Base-by-base conservation (phyloP, 2,797 vertebrate species). In the Cryptoprocta ferox region DNA sequence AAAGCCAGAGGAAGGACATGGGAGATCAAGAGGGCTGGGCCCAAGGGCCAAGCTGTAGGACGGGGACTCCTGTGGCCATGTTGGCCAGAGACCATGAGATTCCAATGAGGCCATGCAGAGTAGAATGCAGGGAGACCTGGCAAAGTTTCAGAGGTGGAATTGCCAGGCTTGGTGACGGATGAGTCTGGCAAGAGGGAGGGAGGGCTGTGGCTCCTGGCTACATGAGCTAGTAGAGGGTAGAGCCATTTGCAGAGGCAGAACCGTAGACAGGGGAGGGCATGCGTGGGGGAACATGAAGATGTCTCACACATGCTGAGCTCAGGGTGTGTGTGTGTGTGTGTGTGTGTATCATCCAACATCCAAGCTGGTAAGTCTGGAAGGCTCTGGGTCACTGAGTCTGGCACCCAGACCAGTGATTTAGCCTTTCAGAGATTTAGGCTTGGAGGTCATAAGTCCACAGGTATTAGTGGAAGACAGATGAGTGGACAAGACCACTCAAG, bases 11-110 rank as follows among this genome's bases (percentile, higher is more conserved):
- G 75, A 86, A 48, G 56, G 32, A 32, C 2, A 3, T 19, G 28
- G 70, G 21, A 80, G 42, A 14, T 89, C 2, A 1, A 65, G 37
- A 24, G 53, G 10, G 5, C n/a, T 15, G 6, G 63, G 15, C 24
- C 5, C 37, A 86, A 12, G 5, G 28, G 26, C 73, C 39, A 13
- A 81, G 3, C n/a, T 30, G 45, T 18, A 9, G 42, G 63, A 30
- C 4, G 15, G 66, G 26, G 65, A 37, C 50, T 32, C 50, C 37
- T 30, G 21, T 1, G 39, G 14, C 16, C 53, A 5, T 18, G 0
- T 0, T 16, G 39, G 39, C n/a, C 12, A 30, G 39, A 68, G 53
- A 65, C 1, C 3, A 4, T 26, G 56, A 28, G 7, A 6, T 61
- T 28, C 76, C 5, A 9, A 9, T 0, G 24, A 95, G 70, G 66